A percentile compares a stretch with the other conserved stretches of the same genome.
phyloP scores from a whole-genome alignment of 2,113 vertebrate species.

The Bos javanicus region DNA sequence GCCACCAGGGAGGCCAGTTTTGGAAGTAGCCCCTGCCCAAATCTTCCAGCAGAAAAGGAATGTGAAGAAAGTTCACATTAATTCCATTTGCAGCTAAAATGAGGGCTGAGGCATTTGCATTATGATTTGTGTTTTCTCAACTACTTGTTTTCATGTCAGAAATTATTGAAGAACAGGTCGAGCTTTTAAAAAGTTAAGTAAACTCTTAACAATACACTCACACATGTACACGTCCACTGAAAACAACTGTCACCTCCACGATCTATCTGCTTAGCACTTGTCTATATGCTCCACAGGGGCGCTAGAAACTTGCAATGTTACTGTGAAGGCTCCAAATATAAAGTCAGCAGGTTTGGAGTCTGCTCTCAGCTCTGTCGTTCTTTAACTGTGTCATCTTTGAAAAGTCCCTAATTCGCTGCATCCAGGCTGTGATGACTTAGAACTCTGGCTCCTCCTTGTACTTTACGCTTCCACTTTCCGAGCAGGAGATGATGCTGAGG shows the following conservation, averaged over 20 bases:
- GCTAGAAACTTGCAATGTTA: too few relatives aligned
- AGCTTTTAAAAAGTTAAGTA: neutral
- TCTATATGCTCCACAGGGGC: neutral
- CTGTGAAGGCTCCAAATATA: rapidly evolving
- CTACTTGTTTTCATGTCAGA: neutral
- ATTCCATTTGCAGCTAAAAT: neutral
- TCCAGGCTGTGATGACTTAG: too few relatives aligned
- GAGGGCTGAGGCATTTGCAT: neutral
- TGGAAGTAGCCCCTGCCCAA: neutral
- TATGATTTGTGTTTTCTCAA: neutral
- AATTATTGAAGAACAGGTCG: neutral
- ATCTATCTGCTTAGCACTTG: neutral
- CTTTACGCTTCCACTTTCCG: neutral
- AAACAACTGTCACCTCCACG: rapidly evolving
- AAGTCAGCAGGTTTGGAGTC: neutral
- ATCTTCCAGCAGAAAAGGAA: neutral
- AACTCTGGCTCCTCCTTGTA: neutral
- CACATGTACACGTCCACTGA: neutral
- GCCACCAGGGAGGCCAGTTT: neutral
- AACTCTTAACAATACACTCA: neutral
- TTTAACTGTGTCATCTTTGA: neutral
- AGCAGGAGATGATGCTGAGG: neutral
- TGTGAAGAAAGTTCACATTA: neutral
- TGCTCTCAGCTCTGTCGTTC: too few relatives aligned
- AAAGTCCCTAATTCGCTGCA: neutral